Percentiles rank a stretch among this genome's conserved stretches.
Conservation (phyloP, 2,797 vertebrate species). For the Crocodylus rhombifer region DNA sequence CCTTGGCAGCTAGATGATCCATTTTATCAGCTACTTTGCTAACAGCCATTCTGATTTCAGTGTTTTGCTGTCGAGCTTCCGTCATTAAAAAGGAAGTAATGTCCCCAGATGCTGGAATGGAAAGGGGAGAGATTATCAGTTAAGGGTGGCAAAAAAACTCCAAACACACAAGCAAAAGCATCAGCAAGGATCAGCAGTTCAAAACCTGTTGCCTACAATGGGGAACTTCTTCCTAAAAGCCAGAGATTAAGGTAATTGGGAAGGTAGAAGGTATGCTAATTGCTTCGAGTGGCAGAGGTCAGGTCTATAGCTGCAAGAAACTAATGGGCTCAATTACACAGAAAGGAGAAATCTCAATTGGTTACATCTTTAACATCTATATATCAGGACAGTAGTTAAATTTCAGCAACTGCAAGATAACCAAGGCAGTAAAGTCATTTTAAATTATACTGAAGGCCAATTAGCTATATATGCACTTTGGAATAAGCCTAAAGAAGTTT, state of each 20-base stretch:
- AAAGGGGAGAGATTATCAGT: background rate
- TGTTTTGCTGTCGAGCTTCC: slow-evolving; percentile 95
- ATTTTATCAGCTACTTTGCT: slow-evolving; percentile 95
- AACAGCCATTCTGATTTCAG: slow-evolving; percentile 92
- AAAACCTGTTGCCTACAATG: background rate
- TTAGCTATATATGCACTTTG: background rate
- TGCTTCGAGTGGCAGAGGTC: background rate
- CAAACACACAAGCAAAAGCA: background rate
- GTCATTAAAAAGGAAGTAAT: slow-evolving; percentile 95
- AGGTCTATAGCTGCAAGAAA: background rate
- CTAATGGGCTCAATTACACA: accelerated
- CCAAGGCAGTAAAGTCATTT: background rate
- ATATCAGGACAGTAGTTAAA: too few relatives aligned
- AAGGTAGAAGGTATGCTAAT: background rate
- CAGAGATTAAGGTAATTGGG: accelerated
- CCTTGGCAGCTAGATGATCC: slow-evolving; percentile 91
- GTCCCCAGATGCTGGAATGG: slow-evolving; percentile 84
- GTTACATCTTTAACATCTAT: too few relatives aligned
- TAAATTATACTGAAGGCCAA: background rate
- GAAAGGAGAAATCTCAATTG: too few relatives aligned
- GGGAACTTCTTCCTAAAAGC: background rate
- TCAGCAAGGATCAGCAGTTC: background rate
- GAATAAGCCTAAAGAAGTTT: background rate
- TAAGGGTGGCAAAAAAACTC: background rate
- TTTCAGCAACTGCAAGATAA: background rate